These are phyloP conservation scores for Sturnira hondurensis DNA, from an alignment of 2,113 vertebrate genomes.

Conservation along the genomic window DNA sequence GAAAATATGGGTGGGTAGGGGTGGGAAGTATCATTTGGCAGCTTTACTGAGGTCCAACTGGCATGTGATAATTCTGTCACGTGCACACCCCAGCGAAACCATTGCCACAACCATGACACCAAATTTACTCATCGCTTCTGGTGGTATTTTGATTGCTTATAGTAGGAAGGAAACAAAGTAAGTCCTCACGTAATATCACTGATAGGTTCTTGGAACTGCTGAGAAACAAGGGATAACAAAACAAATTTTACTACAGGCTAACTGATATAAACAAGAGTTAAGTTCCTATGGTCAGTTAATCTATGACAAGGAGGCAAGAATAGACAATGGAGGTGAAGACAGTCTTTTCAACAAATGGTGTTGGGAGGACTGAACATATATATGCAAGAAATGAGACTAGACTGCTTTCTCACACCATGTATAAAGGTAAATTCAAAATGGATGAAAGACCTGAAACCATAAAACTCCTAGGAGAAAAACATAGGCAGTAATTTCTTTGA, in stretches of 20 bases:
- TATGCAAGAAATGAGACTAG: not conserved
- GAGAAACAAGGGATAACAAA: not conserved
- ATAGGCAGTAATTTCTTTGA: not conserved
- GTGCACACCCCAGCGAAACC: not conserved
- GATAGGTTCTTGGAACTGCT: not conserved
- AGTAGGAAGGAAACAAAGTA: not conserved
- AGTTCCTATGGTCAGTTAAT: not conserved
- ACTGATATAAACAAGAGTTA: not conserved
- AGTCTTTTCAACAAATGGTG: not conserved
- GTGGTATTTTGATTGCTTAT: not conserved
- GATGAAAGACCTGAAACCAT: not conserved
- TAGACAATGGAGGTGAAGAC: not conserved
- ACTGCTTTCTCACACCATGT: not conserved
- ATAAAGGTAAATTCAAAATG: not conserved
- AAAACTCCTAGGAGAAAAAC: not conserved
- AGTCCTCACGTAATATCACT: too few species aligned
- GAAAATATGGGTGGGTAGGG: not conserved
- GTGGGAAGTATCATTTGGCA: not conserved
- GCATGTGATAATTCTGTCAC: not conserved
- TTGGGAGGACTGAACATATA: not conserved
- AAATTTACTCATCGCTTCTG: not conserved
- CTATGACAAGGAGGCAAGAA: not conserved
- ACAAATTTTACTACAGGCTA: not conserved
- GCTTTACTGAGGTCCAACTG: not conserved
- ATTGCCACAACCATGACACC: not conserved